Percentiles rank a stretch among this genome's conserved stretches.
These are phyloP conservation scores for Trogon melanurus DNA, from an alignment of 2,113 vertebrate genomes.

Conservation along the genomic window DNA sequence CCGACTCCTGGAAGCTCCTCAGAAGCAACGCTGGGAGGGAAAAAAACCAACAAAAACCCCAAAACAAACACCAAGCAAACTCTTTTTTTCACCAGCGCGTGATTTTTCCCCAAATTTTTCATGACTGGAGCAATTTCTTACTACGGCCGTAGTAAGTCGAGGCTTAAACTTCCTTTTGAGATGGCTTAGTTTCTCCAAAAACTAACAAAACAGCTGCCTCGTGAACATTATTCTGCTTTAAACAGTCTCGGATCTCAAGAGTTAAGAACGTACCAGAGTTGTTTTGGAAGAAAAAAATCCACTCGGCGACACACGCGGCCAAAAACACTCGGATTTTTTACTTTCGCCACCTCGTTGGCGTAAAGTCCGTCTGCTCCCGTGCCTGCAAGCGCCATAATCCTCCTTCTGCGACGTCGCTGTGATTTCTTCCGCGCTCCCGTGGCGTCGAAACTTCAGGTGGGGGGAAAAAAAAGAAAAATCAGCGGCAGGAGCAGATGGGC, in stretches of 20 bases:
- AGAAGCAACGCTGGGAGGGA: no score
- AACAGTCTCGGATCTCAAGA: neutral
- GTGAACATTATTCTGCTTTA: neutral
- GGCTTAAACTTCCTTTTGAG: neutral
- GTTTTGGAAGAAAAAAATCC: neutral
- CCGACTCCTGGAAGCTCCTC: neutral
- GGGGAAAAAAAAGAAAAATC: neutral
- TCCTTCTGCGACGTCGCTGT: neutral
- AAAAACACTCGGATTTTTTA: neutral
- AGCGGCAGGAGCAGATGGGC: constrained; percentile 66
- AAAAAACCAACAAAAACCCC: no score
- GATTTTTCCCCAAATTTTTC: neutral
- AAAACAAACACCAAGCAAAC: neutral
- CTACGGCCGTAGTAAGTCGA: neutral
- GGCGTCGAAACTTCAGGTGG: constrained; percentile 56
- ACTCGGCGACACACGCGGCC: neutral
- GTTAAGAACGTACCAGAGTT: neutral
- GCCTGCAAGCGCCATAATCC: constrained; percentile 39
- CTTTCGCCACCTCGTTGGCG: neutral
- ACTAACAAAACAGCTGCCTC: neutral
- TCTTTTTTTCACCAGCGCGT: no score
- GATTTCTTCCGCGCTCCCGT: neutral
- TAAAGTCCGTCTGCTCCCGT: constrained; percentile 58
- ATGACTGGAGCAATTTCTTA: neutral
- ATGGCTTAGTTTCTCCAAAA: neutral